Evolutionary conservation across 2,888 invertebrate genomes (phyloP).

Genomic region (Strigamia maritima): DNA sequence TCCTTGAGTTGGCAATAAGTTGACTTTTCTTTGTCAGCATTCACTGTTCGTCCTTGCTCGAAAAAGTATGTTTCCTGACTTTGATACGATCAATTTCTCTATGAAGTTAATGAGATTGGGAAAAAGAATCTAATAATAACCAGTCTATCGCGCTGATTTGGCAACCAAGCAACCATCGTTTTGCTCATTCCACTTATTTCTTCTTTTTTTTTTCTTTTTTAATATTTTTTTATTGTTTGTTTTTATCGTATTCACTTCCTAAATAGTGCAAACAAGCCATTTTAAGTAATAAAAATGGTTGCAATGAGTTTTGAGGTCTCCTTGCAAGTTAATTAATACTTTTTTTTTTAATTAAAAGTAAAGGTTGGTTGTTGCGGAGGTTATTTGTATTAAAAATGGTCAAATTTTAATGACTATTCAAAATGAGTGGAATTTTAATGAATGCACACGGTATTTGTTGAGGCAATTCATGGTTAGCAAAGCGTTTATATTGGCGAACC

Average conservation of each 20-base stretch:
- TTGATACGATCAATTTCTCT: conserved; percentile 15
- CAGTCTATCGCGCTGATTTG: conserved; percentile 15
- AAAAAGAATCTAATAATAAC: conserved; percentile 15
- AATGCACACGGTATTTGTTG: neutral
- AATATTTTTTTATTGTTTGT: neutral
- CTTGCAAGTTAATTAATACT: neutral
- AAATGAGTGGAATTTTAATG: neutral
- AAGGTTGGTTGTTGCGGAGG: neutral
- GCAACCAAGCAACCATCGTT: conserved; percentile 6
- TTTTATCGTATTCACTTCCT: neutral
- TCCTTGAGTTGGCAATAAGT: conserved; percentile 10
- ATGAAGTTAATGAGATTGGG: conserved; percentile 10
- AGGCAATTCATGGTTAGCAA: neutral
- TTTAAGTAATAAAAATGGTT: neutral
- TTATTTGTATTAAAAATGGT: neutral
- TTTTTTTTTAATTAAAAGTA: conserved; percentile 1
- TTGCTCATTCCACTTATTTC: neutral
- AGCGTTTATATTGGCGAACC: neutral
- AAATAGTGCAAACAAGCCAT: conserved; percentile 10
- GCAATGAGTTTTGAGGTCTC: neutral
- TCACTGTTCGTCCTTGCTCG: conserved; percentile 5
- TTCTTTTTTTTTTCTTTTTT: neutral
- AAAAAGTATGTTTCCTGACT: conserved; percentile 10
- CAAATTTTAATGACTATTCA: neutral
- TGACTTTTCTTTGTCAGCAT: conserved; percentile 15